Conservation (phyloP, 2,113 vertebrate genomes). For the Upupa epops region DNA sequence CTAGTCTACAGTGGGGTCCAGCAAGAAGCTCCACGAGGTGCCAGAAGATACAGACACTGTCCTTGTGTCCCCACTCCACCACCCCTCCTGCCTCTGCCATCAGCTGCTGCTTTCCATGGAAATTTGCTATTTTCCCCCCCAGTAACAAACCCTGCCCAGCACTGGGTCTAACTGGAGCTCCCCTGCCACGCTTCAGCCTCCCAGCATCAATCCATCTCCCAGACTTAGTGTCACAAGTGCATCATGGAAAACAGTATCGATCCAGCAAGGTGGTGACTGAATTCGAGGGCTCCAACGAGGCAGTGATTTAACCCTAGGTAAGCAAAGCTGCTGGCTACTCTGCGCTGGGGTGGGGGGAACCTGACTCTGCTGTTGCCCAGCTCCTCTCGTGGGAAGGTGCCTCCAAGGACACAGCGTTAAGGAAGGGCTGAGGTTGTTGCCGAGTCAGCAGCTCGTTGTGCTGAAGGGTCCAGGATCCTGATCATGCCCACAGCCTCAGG, state of each 20-base stretch:
- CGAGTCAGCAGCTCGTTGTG: neutral
- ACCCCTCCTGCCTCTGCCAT: neutral
- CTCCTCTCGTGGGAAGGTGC: neutral
- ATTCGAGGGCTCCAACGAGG: conserved; percentile 49
- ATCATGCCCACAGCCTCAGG: neutral
- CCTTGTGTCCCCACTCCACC: accelerated
- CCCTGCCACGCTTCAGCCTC: conserved; percentile 11
- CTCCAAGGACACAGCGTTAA: neutral
- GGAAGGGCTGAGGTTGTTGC: neutral
- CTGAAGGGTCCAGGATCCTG: neutral
- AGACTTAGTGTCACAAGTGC: neutral
- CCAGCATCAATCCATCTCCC: conserved; percentile 40
- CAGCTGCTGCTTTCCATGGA: neutral
- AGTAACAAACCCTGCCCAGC: neutral
- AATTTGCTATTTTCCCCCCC: neutral
- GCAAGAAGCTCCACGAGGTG: neutral
- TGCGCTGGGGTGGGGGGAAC: neutral
- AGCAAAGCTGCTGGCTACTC: neutral
- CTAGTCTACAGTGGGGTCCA: neutral
- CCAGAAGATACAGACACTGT: neutral
- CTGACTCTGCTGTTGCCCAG: neutral
- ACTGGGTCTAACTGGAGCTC: neutral
- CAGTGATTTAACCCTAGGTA: conserved; percentile 42
- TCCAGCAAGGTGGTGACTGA: conserved; percentile 51
- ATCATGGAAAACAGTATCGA: conserved; percentile 62